Conservation (phyloP, 2,113 vertebrate genomes). For the Sorex araneus region DNA sequence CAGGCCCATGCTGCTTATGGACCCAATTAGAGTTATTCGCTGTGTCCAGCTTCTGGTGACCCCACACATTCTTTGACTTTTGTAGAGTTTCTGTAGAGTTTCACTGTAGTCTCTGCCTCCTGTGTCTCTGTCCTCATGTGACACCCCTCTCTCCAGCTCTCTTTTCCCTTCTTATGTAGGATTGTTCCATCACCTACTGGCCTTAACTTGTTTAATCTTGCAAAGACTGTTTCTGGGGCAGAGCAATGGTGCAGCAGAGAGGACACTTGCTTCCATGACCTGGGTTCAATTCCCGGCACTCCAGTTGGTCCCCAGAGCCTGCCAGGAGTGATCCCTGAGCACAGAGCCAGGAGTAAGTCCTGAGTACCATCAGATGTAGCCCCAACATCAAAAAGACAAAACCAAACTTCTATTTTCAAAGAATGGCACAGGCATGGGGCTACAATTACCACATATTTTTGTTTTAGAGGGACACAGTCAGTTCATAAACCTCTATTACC, state of each 20-base stretch:
- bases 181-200: not conserved
- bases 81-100: no score
- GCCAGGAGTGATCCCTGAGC: no score
- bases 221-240: not conserved
- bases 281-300: no score
- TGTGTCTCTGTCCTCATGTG: not conserved
- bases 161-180: not conserved
- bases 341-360: no score
- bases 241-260: no score
- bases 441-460: not conserved
- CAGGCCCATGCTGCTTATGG: not conserved
- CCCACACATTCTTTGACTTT: not conserved
- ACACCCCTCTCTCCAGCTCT: not conserved
- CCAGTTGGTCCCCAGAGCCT: no score
- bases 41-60: not conserved
- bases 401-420: no score
- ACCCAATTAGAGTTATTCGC: not conserved
- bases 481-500: not conserved
- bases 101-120: not conserved
- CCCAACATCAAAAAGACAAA: no score
- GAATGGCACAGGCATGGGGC: no score
- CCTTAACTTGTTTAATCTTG: constrained; percentile 23
- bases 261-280: no score
- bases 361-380: no score
- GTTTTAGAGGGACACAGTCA: not conserved